Base-by-base conservation (phyloP, 2,888 invertebrate species). In the Dorcus hopei region DNA sequence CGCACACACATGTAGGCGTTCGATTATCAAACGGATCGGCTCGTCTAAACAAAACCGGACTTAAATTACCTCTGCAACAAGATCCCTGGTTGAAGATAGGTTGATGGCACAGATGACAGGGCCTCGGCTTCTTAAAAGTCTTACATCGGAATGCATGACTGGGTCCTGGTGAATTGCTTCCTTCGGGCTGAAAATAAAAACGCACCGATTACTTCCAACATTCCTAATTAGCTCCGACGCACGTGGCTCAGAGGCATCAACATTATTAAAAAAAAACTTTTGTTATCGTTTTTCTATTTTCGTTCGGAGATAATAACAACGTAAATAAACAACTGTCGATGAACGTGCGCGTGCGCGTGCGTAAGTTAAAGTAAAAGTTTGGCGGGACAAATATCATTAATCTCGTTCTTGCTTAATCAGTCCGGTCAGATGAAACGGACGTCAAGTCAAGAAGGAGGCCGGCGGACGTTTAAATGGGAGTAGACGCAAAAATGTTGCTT, bases 41-140 rank as follows among this genome's bases (percentile, higher is more conserved):
- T 9, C 9, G 40, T 11, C 11, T 11, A 49, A 23, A 26, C 9
- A 38, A 33, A 33, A 33, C 26, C 26, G 26, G 26, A 33, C 26
- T 33, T 33, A 6, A 33, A 33, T 79, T 78, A 90, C 90, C 89
- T 87, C 89, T 81, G 77, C 90, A 91, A 75, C 87, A 88, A 57
- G 87, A 88, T 59, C 89, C 90, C 75, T 88, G 86, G 70, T 86
- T 86, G 74, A 87, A 82, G 65, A 90, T 86, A 61, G 88, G 87
- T 77, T 88, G 89, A 74, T 90, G 90, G 74, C 90, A 91, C 77
- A 89, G 84, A 77, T 90, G 89, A 76, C 90, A 91, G 38, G 89
- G 88, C 63, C 89, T 81, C 9, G 89, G 86, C 72, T 88, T 89
- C 72, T 88, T 85, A 77, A 90, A 85, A 62, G 85, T 85, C 77